Percentiles rank a stretch among this genome's conserved stretches.
These are phyloP conservation scores for Sepioteuthis lessoniana DNA, from an alignment of 2,888 invertebrate genomes.

Conservation along the genomic window DNA sequence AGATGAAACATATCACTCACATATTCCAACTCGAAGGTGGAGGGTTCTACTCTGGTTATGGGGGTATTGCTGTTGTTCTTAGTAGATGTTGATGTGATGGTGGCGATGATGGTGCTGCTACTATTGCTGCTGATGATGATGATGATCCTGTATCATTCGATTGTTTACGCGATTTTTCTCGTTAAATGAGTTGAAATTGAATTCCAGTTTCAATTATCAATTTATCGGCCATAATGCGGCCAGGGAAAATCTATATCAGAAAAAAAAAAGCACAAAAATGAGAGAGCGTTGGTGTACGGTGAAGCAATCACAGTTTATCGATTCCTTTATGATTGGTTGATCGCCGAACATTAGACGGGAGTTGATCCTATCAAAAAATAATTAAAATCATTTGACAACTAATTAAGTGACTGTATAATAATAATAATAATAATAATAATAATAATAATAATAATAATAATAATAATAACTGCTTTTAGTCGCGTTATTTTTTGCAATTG, in stretches of 20 bases:
- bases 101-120: no score
- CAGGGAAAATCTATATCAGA: background rate
- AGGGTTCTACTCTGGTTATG: no score
- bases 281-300: background rate
- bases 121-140: background rate
- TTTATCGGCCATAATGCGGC: background rate
- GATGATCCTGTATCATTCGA: background rate
- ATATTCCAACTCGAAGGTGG: no score
- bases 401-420: background rate
- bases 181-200: background rate
- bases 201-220: conserved; percentile 33
- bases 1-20: no score
- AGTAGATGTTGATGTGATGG: no score
- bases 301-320: background rate
- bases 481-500: background rate
- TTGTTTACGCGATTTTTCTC: background rate
- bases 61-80: no score
- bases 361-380: conserved; percentile 23
- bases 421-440: no score
- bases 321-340: conserved; percentile 5
- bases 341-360: background rate
- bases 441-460: no score
- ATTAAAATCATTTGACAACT: conserved; percentile 33
- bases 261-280: background rate
- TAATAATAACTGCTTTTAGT: background rate